Evolutionary conservation across 2,888 invertebrate genomes (phyloP).

Genomic region (Dorcus hopei): DNA sequence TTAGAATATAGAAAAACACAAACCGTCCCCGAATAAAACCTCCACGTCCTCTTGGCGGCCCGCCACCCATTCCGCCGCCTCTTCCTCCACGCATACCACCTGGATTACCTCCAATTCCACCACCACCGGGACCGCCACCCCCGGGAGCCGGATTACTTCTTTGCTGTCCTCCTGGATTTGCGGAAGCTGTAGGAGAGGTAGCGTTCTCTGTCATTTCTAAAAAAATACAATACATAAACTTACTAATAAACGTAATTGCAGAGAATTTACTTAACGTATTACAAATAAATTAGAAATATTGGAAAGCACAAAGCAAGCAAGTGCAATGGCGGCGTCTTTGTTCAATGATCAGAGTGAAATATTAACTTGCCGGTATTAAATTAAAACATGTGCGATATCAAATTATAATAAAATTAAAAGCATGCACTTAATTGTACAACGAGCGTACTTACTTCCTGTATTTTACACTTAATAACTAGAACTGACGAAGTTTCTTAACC

Average conservation of each 20-base stretch:
- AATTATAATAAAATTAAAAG: background rate
- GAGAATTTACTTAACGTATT: slow-evolving; percentile 2
- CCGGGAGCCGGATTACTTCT: slow-evolving; percentile 7
- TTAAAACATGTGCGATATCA: background rate
- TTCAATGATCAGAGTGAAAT: background rate
- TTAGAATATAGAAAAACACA: background rate
- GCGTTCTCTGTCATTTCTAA: slow-evolving; percentile 13
- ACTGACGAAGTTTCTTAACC: background rate
- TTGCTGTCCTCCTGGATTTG: slow-evolving; percentile 12
- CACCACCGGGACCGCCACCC: slow-evolving; percentile 4
- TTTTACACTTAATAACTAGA: slow-evolving; percentile 13
- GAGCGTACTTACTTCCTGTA: slow-evolving; percentile 8
- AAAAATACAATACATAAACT: background rate
- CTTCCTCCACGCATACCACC: slow-evolving; percentile 4
- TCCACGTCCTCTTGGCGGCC: slow-evolving; percentile 12
- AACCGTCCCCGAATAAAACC: slow-evolving; percentile 19
- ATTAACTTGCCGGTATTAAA: background rate
- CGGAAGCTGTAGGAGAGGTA: slow-evolving; percentile 6
- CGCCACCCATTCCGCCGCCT: slow-evolving; percentile 9
- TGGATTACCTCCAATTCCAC: background rate
- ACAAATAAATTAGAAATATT: background rate
- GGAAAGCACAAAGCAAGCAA: background rate
- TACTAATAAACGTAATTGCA: slow-evolving; percentile 10
- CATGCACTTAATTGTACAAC: background rate
- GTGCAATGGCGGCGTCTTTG: background rate